These are phyloP conservation scores for Sebastes taczanowskii DNA, from an alignment of 2,797 vertebrate genomes.

Conservation along the genomic window DNA sequence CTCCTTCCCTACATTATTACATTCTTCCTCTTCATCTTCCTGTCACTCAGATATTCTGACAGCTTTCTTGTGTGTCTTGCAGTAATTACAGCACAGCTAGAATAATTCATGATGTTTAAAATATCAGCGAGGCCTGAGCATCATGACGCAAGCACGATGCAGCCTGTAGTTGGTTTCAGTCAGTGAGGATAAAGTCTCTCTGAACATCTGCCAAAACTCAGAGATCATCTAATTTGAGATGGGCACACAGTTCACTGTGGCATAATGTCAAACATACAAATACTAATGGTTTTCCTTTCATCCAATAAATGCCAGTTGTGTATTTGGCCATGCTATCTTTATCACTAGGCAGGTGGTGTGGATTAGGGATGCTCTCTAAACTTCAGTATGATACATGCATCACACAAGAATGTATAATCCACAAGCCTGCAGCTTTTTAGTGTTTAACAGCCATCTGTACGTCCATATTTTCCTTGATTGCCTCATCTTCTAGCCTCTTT, in stretches of 20 bases:
- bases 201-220: conserved; percentile 62
- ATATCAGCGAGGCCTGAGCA: background rate
- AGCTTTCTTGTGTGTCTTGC: background rate
- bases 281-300: conserved; percentile 44
- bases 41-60: background rate
- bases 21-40: background rate
- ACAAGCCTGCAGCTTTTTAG: background rate
- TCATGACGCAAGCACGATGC: background rate
- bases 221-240: conserved; percentile 53
- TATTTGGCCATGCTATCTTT: conserved; percentile 39
- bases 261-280: conserved; percentile 45
- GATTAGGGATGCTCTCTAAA: conserved; percentile 42
- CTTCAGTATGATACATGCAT: conserved; percentile 10
- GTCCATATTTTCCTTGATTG: background rate
- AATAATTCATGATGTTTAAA: background rate
- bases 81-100: background rate
- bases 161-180: conserved; percentile 24
- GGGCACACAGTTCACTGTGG: conserved; percentile 41
- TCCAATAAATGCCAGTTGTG: conserved; percentile 46
- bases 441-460: background rate
- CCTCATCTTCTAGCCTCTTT: background rate
- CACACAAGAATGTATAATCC: background rate
- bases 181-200: conserved; percentile 43
- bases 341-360: conserved; percentile 34
- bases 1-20: background rate